These are phyloP conservation scores for Anastrepha ludens DNA, from an alignment of 1,140 invertebrate species.

Conservation along the genomic window DNA sequence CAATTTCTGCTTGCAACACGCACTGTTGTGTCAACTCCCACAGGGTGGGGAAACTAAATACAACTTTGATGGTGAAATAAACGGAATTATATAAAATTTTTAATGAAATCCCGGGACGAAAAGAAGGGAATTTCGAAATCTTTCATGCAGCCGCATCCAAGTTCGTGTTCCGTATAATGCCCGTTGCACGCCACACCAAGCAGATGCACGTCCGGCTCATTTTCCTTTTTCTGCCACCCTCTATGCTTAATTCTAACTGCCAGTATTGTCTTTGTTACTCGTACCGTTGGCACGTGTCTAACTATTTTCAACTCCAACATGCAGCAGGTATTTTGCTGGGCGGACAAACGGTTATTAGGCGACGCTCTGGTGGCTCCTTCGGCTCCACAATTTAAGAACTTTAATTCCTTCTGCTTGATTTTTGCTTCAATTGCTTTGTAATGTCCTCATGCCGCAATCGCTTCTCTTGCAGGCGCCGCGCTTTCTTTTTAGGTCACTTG, in stretches of 20 bases:
- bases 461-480: not conserved
- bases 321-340: not conserved
- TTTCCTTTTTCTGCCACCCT: not conserved
- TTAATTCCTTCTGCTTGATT: not conserved
- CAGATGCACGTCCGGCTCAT: not conserved
- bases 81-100: constrained; percentile 17
- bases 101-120: not conserved
- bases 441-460: not conserved
- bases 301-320: not conserved
- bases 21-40: not conserved
- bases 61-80: constrained; percentile 8
- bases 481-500: constrained; percentile 21
- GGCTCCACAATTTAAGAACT: not conserved
- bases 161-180: not conserved
- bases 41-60: not conserved
- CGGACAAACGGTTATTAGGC: not conserved
- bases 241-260: too few relatives aligned
- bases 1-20: not conserved
- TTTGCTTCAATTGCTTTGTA: not conserved
- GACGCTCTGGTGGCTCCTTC: not conserved
- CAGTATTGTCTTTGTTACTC: not conserved
- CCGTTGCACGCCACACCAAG: too few relatives aligned
- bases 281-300: not conserved
- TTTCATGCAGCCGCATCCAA: not conserved
- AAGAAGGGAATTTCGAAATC: not conserved